These are phyloP conservation scores for Phataginus tetradactyla DNA, from an alignment of 2,797 vertebrate species.

Conservation along the genomic window DNA sequence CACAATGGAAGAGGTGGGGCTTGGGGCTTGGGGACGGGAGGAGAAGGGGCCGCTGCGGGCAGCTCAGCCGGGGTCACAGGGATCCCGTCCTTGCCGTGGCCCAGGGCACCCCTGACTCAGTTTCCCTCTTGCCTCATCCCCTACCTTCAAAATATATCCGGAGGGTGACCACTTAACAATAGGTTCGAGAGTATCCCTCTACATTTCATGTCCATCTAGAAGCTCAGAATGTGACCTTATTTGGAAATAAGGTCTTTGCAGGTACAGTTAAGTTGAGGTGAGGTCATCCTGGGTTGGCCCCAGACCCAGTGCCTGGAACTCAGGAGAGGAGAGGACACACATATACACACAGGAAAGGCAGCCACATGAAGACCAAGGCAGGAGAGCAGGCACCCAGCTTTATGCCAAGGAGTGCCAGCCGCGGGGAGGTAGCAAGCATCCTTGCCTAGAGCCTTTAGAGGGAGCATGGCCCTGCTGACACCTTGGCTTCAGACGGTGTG, in stretches of 20 bases:
- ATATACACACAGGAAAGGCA: background rate
- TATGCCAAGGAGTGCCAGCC: background rate
- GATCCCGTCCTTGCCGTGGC: background rate
- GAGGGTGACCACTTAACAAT: background rate
- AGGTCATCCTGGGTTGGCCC: background rate
- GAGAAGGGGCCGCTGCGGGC: background rate
- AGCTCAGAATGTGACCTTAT: background rate
- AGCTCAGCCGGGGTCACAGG: background rate
- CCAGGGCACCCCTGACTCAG: background rate
- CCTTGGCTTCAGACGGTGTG: background rate
- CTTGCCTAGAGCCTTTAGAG: background rate
- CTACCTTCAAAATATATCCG: background rate
- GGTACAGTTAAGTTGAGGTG: background rate
- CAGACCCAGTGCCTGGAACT: background rate
- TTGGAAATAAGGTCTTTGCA: background rate
- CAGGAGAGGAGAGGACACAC: background rate
- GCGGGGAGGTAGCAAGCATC: background rate
- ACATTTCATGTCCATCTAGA: background rate
- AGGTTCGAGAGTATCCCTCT: background rate
- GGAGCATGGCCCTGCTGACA: background rate
- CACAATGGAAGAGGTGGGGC: rapidly evolving
- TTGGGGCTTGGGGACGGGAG: background rate
- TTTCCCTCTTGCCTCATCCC: background rate
- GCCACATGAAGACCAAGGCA: rapidly evolving
- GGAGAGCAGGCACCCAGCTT: background rate